Evolutionary conservation across 1,140 invertebrate genomes (phyloP).

Genomic region (Ceratina calcarata): DNA sequence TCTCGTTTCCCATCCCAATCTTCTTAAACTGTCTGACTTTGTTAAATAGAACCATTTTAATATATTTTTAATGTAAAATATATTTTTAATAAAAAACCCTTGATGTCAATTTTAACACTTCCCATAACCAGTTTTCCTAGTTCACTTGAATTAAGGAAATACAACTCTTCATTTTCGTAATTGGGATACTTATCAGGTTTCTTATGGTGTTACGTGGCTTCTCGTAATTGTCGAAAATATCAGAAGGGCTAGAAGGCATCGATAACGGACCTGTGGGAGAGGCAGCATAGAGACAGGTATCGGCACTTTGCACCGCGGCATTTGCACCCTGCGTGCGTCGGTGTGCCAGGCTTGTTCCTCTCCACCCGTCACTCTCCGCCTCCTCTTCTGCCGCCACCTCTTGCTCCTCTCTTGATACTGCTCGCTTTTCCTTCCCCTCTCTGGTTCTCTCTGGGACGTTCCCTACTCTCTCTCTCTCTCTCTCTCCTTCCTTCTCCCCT

Average conservation of each 20-base stretch:
- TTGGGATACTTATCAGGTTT: too few relatives aligned
- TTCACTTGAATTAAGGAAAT: too few relatives aligned
- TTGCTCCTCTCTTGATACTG: conserved; percentile 64
- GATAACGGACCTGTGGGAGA: conserved; percentile 14
- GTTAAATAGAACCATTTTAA: too few relatives aligned
- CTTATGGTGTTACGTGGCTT: too few relatives aligned
- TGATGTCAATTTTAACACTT: too few relatives aligned
- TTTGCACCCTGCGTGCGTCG: conserved; percentile 17
- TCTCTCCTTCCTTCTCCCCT: conserved; percentile 21
- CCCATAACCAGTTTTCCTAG: too few relatives aligned
- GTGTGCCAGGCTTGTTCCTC: conserved; percentile 34
- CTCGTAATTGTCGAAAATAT: background rate
- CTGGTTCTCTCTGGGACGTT: conserved; percentile 59
- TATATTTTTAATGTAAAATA: too few relatives aligned
- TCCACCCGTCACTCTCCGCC: conserved; percentile 52
- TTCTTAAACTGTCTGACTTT: too few relatives aligned
- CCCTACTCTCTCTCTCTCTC: conserved; percentile 36
- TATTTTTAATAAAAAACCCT: too few relatives aligned
- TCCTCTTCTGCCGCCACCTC: conserved; percentile 43
- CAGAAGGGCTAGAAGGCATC: background rate
- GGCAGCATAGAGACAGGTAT: conserved; percentile 47
- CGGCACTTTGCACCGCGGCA: conserved; percentile 38
- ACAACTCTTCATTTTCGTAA: too few relatives aligned
- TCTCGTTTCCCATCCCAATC: too few relatives aligned
- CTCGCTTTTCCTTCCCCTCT: conserved; percentile 68